Conservation (phyloP, 2,888 invertebrate genomes). For the Nomada fabriciana region DNA sequence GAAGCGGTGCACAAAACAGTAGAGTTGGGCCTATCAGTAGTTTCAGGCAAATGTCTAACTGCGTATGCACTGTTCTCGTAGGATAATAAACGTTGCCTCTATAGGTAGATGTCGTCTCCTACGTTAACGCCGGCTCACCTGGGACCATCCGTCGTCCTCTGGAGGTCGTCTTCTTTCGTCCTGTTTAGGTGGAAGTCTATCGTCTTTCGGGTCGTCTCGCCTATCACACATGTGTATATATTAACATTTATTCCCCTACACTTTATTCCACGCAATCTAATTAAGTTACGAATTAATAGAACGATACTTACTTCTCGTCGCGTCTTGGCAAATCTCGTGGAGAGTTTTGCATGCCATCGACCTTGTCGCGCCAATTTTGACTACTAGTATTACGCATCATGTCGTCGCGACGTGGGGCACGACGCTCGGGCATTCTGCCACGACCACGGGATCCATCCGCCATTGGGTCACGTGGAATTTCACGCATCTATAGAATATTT, state of each 20-base stretch:
- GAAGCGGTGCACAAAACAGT: constrained; percentile 59
- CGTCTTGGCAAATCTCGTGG: constrained; percentile 60
- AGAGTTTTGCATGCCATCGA: constrained; percentile 56
- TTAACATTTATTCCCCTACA: not conserved
- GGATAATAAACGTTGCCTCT: constrained; percentile 55
- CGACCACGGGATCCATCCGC: constrained; percentile 71
- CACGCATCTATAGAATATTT: constrained; percentile 54
- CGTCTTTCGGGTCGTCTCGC: constrained; percentile 80
- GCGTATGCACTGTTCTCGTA: constrained; percentile 60
- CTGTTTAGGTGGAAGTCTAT: constrained; percentile 75
- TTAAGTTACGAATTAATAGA: not conserved
- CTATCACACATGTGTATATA: constrained; percentile 48
- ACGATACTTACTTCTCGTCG: constrained; percentile 59
- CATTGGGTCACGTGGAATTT: constrained; percentile 50
- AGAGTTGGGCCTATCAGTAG: constrained; percentile 46
- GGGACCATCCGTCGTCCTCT: constrained; percentile 85
- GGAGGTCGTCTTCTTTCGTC: constrained; percentile 81
- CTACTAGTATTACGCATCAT: constrained; percentile 68
- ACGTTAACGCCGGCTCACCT: constrained; percentile 80
- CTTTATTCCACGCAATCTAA: too few species aligned
- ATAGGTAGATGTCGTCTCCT: constrained; percentile 50
- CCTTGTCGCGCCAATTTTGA: constrained; percentile 70
- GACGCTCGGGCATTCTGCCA: constrained; percentile 71
- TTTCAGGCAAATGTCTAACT: constrained; percentile 61
- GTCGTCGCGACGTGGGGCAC: constrained; percentile 78